Percentiles rank a stretch among this genome's conserved stretches.
Evolutionary conservation across 2,113 vertebrate species (phyloP).

Genomic region (Oreochromis tanganicae): DNA sequence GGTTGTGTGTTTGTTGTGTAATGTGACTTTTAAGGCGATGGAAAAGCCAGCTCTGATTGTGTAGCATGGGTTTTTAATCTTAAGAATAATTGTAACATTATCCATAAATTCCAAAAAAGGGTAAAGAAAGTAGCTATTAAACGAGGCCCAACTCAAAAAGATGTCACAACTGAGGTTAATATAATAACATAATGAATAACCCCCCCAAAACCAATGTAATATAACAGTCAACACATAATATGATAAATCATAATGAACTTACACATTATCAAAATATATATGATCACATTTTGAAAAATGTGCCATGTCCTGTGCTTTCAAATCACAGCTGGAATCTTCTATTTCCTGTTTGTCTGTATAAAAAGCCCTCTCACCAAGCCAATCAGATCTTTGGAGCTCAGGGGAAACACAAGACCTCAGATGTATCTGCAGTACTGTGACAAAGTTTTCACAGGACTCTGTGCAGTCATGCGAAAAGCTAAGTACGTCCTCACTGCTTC

Average conservation of each 20-base stretch:
- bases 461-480: neutral
- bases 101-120: neutral
- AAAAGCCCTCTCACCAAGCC: neutral
- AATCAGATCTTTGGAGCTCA: accelerated
- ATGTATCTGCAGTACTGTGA: neutral
- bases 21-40: neutral
- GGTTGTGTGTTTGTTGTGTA: neutral
- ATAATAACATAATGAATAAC: neutral
- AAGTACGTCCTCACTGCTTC: neutral
- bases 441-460: neutral
- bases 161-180: neutral
- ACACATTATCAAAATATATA: neutral
- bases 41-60: neutral
- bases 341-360: neutral
- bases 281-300: neutral
- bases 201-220: neutral
- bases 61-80: neutral
- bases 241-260: neutral
- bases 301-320: neutral
- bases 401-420: neutral
- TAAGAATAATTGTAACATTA: neutral
- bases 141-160: neutral
- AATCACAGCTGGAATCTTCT: neutral
- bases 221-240: neutral
- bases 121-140: neutral